Base-by-base conservation (phyloP, 1,140 invertebrate genomes). In the Zaprionus ornatus region DNA sequence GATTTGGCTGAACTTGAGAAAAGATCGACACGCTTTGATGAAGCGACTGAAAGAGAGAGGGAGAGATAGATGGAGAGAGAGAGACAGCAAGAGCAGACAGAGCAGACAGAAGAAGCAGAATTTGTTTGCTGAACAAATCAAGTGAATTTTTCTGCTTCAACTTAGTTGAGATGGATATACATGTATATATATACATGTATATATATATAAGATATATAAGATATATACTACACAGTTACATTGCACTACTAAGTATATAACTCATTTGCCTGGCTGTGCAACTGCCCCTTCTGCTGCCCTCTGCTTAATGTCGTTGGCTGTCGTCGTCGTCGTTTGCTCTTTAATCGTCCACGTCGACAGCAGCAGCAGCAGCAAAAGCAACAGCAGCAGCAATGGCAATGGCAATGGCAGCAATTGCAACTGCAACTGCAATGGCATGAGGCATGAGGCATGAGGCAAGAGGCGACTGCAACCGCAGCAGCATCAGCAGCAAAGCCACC, bases 291-390 rank as follows among this genome's bases (percentile, higher is more conserved):
- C 35, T 37, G 9, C 13, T 37, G 0, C 40, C n/a, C n/a, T 13
- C 40, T 23, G 19, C 21, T 50, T 10, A 50, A 50, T 50, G 45
- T 12, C 45, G 17, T 10, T 17, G 19, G 29, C 42, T 42, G 19
- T 19, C 42, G 10, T 54, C 71, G 60, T 68, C 80, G 67, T 82
- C 77, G 70, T 74, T 80, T 84, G 82, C 73, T 78, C 81, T 84
- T 85, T 84, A 84, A 84, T 85, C 82, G 68, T 66, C 68, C 69
- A 40, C 79, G 74, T 60, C 68, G 45, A 67, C 80, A 78, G 60
- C 68, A 68, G 56, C 71, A 83, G 50, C 74, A 54, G 45, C 29
- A 32, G n/a, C n/a, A n/a, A n/a, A 48, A 65, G 27, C 72, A 71
- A 27, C 55, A 40, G 13, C 32, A 37, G 35, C 35, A 37, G 45